Conservation (phyloP, 2,797 vertebrate species). For the Todus mexicanus region DNA sequence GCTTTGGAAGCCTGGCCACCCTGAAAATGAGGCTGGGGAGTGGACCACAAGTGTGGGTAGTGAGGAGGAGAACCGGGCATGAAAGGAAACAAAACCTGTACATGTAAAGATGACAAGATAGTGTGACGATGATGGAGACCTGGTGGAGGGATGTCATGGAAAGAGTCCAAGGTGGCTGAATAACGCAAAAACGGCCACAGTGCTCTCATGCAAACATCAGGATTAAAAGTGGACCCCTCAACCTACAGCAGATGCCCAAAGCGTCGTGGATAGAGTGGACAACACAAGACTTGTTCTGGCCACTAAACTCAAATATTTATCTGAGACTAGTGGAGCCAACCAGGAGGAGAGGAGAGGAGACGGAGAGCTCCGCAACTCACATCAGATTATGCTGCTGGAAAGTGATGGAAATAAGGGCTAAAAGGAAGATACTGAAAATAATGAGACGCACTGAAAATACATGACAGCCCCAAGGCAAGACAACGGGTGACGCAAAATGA, state of each 20-base stretch:
- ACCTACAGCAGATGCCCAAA: not conserved
- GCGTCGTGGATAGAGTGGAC: fast-evolving
- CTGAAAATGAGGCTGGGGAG: not conserved
- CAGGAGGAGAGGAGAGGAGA: not conserved
- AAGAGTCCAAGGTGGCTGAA: not conserved
- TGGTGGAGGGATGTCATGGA: not conserved
- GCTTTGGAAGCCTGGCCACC: not conserved
- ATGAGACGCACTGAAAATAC: not conserved
- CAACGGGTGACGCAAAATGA: not conserved
- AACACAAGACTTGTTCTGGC: not conserved
- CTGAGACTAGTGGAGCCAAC: not conserved
- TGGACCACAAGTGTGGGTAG: not conserved
- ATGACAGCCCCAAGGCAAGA: not conserved
- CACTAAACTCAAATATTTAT: not conserved
- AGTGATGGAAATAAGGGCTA: not conserved
- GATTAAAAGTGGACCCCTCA: not conserved
- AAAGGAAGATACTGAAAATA: not conserved
- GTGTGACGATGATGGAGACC: not conserved
- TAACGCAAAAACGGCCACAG: not conserved
- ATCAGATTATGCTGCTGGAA: not conserved
- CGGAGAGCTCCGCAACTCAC: not conserved
- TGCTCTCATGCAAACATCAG: not conserved
- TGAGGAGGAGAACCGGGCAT: fast-evolving
- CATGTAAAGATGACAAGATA: fast-evolving
- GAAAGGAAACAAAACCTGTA: not conserved